Conservation (phyloP, 2,113 vertebrate species). For the Struthidea cinerea region DNA sequence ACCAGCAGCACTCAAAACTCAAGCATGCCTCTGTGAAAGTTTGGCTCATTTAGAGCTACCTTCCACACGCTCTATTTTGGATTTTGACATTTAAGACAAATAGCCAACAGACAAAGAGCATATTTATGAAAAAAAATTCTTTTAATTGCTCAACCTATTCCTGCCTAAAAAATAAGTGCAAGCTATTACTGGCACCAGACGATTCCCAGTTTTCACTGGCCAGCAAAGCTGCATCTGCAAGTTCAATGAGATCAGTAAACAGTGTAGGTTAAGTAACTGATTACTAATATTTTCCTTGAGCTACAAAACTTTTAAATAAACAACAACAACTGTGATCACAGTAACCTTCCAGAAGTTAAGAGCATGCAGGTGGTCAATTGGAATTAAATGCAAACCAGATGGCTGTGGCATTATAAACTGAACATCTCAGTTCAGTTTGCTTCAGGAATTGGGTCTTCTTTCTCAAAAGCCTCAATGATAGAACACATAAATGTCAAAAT, state of each 20-base stretch:
- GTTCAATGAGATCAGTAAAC: constrained; percentile 73
- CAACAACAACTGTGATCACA: constrained; percentile 72
- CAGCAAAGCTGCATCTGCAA: constrained; percentile 67
- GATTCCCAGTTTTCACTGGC: constrained; percentile 46
- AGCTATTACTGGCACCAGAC: constrained; percentile 56
- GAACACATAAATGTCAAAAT: constrained; percentile 76
- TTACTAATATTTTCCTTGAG: constrained; percentile 78
- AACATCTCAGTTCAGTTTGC: constrained; percentile 51
- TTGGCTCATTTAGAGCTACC: not conserved
- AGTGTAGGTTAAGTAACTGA: constrained; percentile 71
- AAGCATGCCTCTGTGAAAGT: not conserved
- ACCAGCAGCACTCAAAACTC: not conserved
- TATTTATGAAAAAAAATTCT: constrained; percentile 2
- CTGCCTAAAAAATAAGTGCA: constrained; percentile 68
- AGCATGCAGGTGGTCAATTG: constrained; percentile 70
- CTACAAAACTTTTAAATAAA: constrained; percentile 76
- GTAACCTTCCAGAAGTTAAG: constrained; percentile 77
- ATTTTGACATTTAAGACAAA: constrained; percentile 14
- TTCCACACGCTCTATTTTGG: not conserved
- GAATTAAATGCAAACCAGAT: constrained; percentile 69
- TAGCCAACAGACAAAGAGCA: not conserved
- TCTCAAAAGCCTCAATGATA: constrained; percentile 67
- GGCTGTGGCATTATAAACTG: constrained; percentile 56
- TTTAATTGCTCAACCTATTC: constrained; percentile 59
- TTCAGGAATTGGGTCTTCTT: constrained; percentile 64